Percentiles rank a stretch among this genome's conserved stretches.
Conservation (phyloP, 2,113 vertebrate genomes). For the Microtus richardsoni region DNA sequence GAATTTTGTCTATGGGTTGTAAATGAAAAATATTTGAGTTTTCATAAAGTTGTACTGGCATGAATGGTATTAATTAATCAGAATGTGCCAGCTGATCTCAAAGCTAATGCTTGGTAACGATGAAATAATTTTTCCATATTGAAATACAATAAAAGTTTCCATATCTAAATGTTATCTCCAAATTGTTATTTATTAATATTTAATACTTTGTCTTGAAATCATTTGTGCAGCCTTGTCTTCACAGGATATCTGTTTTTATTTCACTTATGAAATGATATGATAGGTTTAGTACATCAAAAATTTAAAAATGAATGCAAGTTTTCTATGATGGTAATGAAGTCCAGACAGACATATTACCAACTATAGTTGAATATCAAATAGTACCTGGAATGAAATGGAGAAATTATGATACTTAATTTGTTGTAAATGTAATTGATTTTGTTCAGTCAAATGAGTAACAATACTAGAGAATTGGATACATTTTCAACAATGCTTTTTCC, state of each 20-base stretch:
- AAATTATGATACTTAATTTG: slow-evolving; percentile 73
- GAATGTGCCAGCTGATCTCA: slow-evolving; percentile 24
- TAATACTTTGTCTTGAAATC: slow-evolving; percentile 25
- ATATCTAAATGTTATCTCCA: slow-evolving; percentile 27
- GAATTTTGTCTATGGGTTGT: not conserved
- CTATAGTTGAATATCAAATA: slow-evolving; percentile 60
- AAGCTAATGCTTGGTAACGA: not conserved
- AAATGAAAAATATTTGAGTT: not conserved
- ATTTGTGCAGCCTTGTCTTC: slow-evolving; percentile 39
- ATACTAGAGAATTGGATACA: slow-evolving; percentile 68
- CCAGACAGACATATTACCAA: slow-evolving; percentile 34
- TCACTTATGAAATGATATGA: slow-evolving; percentile 20
- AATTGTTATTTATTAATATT: slow-evolving; percentile 49
- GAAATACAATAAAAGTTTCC: not conserved
- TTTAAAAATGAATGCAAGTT: not conserved
- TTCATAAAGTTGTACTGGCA: not conserved
- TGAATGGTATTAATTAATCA: slow-evolving; percentile 16
- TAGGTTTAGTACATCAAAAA: not conserved
- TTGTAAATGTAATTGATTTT: slow-evolving; percentile 77
- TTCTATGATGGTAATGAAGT: slow-evolving; percentile 71
- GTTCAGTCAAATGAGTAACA: slow-evolving; percentile 76
- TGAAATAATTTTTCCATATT: not conserved
- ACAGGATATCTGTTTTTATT: not conserved
- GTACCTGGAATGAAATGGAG: slow-evolving; percentile 46
- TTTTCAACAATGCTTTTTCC: slow-evolving; percentile 70